Percentiles rank a stretch among this genome's conserved stretches.
Evolutionary conservation across 2,113 vertebrate species (phyloP).

Genomic region (Pomatorhinus ruficollis): DNA sequence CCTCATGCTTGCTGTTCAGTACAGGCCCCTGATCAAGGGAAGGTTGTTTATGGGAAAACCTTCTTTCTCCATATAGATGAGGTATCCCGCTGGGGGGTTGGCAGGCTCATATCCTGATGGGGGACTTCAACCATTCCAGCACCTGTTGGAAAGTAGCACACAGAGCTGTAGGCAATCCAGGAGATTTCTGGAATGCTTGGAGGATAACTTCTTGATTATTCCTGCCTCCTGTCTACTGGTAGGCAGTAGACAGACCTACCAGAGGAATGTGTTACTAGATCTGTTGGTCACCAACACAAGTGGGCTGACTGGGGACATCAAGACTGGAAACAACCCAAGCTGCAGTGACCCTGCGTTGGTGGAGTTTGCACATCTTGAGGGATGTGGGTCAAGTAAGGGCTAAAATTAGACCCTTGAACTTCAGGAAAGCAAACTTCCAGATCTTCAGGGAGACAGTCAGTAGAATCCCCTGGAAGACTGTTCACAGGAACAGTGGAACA

Average conservation of each 20-base stretch:
- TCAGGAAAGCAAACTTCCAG: not conserved
- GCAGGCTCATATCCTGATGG: not conserved
- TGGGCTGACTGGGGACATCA: not conserved
- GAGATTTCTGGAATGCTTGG: not conserved
- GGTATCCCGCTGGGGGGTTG: rapidly evolving
- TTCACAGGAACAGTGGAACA: not conserved
- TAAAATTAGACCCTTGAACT: not conserved
- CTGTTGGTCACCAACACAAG: not conserved
- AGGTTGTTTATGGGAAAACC: not conserved
- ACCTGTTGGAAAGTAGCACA: not conserved
- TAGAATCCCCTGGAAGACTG: not conserved
- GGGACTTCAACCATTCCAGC: not conserved
- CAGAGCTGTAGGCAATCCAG: not conserved
- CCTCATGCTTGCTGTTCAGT: not conserved
- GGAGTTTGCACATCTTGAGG: not conserved
- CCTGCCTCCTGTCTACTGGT: no score
- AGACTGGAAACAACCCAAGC: no score
- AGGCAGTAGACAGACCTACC: no score
- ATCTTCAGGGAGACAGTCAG: not conserved
- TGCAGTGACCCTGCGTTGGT: no score
- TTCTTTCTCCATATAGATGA: not conserved
- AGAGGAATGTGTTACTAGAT: not conserved
- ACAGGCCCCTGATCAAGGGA: not conserved
- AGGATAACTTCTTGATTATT: not conserved
- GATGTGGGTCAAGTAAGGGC: not conserved